These are phyloP conservation scores for Buphagus erythrorhynchus DNA, from an alignment of 2,797 vertebrate species.

Conservation along the genomic window DNA sequence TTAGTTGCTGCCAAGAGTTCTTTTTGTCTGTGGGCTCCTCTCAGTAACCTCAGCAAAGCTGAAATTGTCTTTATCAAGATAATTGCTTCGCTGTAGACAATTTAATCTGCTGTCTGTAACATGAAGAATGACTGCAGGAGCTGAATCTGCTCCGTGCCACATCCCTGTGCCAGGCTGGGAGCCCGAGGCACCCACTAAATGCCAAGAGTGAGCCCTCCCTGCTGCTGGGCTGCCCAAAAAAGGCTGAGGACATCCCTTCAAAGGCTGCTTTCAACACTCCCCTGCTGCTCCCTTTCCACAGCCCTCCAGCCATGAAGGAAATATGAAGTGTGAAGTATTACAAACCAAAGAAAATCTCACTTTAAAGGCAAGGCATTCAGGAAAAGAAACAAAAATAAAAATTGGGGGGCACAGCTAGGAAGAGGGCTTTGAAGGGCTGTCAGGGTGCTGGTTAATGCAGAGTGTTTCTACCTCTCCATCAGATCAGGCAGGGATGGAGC, in stretches of 20 bases:
- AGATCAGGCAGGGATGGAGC: background rate
- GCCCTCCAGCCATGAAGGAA: background rate
- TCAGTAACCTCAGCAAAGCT: slow-evolving; percentile 19
- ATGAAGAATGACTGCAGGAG: background rate
- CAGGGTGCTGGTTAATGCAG: background rate
- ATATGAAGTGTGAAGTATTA: background rate
- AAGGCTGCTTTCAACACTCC: background rate
- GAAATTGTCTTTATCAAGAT: slow-evolving; percentile 40
- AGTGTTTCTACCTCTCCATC: background rate
- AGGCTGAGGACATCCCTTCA: background rate
- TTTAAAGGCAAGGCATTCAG: background rate
- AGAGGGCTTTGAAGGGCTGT: background rate
- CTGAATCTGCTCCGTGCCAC: background rate
- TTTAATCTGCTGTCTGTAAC: slow-evolving; percentile 28
- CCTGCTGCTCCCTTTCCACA: background rate
- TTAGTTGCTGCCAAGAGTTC: background rate
- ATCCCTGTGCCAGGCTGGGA: background rate
- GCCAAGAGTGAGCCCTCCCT: background rate
- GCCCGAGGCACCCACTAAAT: accelerated
- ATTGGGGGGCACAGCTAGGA: background rate
- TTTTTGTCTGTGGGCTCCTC: background rate
- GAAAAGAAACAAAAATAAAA: background rate
- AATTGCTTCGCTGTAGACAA: slow-evolving; percentile 29
- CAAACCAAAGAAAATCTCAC: background rate
- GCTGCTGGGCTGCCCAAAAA: background rate